Evolutionary conservation across 2,113 vertebrate genomes (phyloP).

Genomic region (Epinephelus moara): DNA sequence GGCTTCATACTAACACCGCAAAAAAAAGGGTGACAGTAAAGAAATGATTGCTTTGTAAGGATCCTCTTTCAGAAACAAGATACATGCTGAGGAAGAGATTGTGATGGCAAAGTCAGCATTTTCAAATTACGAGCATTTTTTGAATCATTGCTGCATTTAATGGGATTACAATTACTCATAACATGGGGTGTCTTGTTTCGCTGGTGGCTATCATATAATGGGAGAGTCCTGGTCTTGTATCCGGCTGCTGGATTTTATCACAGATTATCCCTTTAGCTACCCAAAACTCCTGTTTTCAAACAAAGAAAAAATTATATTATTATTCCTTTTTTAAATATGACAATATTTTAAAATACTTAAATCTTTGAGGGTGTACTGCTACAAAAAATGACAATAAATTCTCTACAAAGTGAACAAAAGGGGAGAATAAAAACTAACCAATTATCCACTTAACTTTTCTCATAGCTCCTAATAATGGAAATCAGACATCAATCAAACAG

Average conservation of each 20-base stretch:
- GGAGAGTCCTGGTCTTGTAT: neutral
- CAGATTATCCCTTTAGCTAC: neutral
- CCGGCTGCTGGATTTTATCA: neutral
- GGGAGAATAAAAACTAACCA: constrained; percentile 19
- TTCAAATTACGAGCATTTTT: constrained; percentile 19
- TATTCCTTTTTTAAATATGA: neutral
- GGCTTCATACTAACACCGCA: constrained; percentile 2
- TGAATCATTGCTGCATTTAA: neutral
- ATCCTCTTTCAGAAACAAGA: neutral
- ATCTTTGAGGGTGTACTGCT: neutral
- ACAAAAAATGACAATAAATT: neutral
- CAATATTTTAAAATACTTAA: neutral
- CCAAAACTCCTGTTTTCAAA: neutral
- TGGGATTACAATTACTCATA: constrained; percentile 30
- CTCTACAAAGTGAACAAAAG: neutral
- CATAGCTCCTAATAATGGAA: neutral
- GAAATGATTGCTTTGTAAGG: constrained; percentile 12
- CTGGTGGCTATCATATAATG: neutral
- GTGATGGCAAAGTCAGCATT: constrained; percentile 38
- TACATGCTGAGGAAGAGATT: constrained; percentile 22
- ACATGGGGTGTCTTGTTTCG: constrained; percentile 6
- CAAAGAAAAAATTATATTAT: neutral
- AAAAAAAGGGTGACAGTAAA: constrained; percentile 1
- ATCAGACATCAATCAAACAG: constrained; percentile 13
- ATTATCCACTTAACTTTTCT: constrained; percentile 2